These are phyloP conservation scores for Beaufortia kweichowensis DNA, from an alignment of 2,113 vertebrate genomes.

Conservation along the genomic window DNA sequence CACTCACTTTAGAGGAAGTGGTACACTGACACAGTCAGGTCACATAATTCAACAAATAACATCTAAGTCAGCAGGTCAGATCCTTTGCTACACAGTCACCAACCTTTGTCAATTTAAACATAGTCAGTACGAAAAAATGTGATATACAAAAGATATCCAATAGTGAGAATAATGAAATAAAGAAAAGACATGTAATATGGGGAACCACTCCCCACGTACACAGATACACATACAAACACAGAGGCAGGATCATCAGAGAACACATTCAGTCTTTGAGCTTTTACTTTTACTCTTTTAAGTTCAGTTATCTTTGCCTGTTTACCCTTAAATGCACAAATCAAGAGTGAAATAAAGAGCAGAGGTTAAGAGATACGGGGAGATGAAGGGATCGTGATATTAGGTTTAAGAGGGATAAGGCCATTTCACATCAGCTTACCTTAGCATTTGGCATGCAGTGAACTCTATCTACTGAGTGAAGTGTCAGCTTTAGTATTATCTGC, in stretches of 20 bases:
- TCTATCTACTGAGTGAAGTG: no score
- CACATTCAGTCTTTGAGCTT: neutral
- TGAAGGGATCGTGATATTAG: neutral
- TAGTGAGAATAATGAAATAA: neutral
- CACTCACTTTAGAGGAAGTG: neutral
- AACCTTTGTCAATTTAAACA: neutral
- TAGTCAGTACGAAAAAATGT: neutral
- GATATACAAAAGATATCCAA: neutral
- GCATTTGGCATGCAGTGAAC: no score
- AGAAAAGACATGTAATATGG: neutral
- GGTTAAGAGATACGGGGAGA: neutral
- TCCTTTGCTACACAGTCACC: neutral
- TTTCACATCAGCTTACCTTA: no score
- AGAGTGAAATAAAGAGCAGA: neutral
- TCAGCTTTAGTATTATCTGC: no score
- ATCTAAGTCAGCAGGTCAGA: neutral
- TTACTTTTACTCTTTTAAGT: neutral
- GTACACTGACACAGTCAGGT: conserved; percentile 7
- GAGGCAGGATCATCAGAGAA: neutral
- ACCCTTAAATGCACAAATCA: neutral
- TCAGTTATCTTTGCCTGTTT: neutral
- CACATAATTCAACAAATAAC: neutral
- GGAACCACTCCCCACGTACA: neutral
- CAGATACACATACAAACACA: neutral
- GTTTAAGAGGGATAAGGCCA: no score